Base-by-base conservation (phyloP, 1,140 invertebrate genomes). In the Bombus sibiricus region DNA sequence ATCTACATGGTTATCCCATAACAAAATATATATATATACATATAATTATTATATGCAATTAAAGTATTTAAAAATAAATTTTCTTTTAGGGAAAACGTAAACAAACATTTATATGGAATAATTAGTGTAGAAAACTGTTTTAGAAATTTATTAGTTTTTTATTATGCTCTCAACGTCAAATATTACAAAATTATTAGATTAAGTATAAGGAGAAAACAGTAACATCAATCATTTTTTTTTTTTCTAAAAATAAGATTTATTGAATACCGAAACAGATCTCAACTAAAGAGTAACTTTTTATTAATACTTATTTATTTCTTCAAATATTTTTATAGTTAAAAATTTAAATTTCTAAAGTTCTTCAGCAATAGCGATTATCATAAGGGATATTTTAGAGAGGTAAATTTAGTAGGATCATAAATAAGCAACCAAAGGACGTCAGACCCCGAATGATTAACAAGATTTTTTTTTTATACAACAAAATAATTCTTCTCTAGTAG, bases 381-480 rank as follows among this genome's bases (percentile, higher is more conserved):
- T 91, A 83, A 89, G 75, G 89, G 91, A 88, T 85, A 86, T 83
- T 77, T 79, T 90, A 91, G 86, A 92, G 86, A 90, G 90, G 91
- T 91, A 86, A 87, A 89, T 89, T 83, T 90, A 90, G 86, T 90
- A 89, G 86, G 88, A 87, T 89, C 85, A 92, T 90, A 89, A 88
- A 90, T 90, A 83, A 92, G 86, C 88, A 86, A 90, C 76, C 85
- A 93, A 91, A 90, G 89, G 89, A 89, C 92, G 85, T 90, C 91
- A 92, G 89, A 89, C 87, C 90, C 90, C 86, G 88, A 88, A 76
- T 93, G 82, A 86, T 92, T 89, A 92, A 93, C 86, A 92, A 91
- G 76, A 90, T 88, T 89, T 88, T 88, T 88, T 88, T 92, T 93
- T 93, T 92, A 89, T 94, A 94, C 92, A 93, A 92, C 90, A 94